Evolutionary conservation across 2,113 vertebrate species (phyloP), one percentile per base, ranked within the genome.

Genomic region (Hucho hucho): DNA sequence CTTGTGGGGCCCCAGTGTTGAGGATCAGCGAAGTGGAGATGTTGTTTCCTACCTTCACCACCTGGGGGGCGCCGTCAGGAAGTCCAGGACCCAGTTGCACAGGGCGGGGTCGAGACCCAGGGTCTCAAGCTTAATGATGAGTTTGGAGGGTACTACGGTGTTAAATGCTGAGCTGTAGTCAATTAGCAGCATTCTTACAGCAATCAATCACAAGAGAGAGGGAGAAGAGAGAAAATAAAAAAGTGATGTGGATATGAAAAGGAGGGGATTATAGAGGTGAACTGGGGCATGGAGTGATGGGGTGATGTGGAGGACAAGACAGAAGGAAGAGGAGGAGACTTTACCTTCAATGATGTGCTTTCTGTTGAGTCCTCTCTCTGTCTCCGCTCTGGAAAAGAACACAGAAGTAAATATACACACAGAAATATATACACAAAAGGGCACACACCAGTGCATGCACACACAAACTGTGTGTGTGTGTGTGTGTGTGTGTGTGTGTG

Each of bases 271-370:
- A 79, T 18, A 43, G 26, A 70, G 58, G 72, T 49, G 70, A 56
- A 56, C 67, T 3, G 0, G 73, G 61, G 49, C 64, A 72, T 22
- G 0, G 2, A 58, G 67, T 71, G 77, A 79, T 65, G 76, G 72
- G 77, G 82, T 66, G 86, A 83, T 18, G 63, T 75, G 83, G 87
- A 88, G 85, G 88, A 84, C 79, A 86, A 79, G 61, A 69, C 25
- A 43, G 43, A 65, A 73, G 73, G 32, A 24, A 61, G 1, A 53
- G 64, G 79, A 43, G 69, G 72, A 74, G 80, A 73, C 78, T 59
- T 84, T 92, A 99, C 97, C 97, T 97, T 99, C 97, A 20, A 99
- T 98, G 73, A 99, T 98, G 87, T 99, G 97, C 77, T 98, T 99
- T 75, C 97, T 94, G 32, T 97, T 98, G 56, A 99, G 91, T 20